These are phyloP conservation scores for Desoria tigrina DNA, from an alignment of 2,888 invertebrate species.

Conservation along the genomic window DNA sequence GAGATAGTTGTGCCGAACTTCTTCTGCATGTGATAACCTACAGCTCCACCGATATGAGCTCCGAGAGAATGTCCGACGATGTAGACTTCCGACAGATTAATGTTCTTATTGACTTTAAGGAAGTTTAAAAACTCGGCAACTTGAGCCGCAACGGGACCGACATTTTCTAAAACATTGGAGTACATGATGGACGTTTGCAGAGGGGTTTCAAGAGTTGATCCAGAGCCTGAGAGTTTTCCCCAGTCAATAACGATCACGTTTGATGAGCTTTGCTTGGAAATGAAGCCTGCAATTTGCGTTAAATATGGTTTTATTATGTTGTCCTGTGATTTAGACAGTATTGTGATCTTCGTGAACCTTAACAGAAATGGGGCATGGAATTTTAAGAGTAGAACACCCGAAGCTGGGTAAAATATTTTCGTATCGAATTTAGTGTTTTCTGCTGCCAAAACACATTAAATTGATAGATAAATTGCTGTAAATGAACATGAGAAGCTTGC, in stretches of 20 bases:
- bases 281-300: too few species aligned
- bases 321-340: too few species aligned
- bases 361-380: too few species aligned
- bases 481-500: too few species aligned
- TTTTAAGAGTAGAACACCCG: too few species aligned
- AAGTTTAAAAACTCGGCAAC: constrained; percentile 40
- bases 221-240: constrained; percentile 34
- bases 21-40: constrained; percentile 4
- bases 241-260: constrained; percentile 43
- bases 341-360: too few species aligned
- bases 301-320: too few species aligned
- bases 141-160: constrained; percentile 31
- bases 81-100: constrained; percentile 28
- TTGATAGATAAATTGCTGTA: too few species aligned
- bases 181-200: constrained; percentile 23
- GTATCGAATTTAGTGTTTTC: too few species aligned
- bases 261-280: too few species aligned
- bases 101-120: constrained; percentile 24
- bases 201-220: constrained; percentile 23
- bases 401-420: too few species aligned
- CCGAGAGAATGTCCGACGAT: constrained; percentile 44
- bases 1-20: neutral
- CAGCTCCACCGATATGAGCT: constrained; percentile 33
- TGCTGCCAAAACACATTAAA: too few species aligned
- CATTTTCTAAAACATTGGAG: constrained; percentile 33